These are phyloP conservation scores for Zoanthus solanderi DNA, from an alignment of 92 coral and sea anemone species.

Conservation along the genomic window DNA sequence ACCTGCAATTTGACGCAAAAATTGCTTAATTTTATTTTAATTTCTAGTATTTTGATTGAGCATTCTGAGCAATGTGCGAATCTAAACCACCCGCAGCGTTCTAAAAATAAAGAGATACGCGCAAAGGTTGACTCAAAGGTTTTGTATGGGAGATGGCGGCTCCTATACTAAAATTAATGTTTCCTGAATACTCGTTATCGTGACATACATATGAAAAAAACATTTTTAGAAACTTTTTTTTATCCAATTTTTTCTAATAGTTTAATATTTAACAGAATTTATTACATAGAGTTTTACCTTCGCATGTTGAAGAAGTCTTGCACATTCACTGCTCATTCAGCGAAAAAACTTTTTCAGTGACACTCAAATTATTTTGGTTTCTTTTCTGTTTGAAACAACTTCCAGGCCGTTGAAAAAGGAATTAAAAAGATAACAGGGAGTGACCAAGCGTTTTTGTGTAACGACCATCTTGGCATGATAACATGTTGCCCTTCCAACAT, in stretches of 20 bases:
- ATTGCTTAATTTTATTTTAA: background rate
- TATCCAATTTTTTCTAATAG: too few species aligned
- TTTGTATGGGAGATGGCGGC: conserved; percentile 30
- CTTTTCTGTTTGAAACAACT: background rate
- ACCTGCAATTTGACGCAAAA: background rate
- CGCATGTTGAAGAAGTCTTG: too few species aligned
- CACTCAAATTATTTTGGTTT: too few species aligned
- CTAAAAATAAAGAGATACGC: conserved; percentile 24
- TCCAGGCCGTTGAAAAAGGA: conserved; percentile 55
- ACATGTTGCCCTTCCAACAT: conserved; percentile 84
- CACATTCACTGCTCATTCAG: too few species aligned
- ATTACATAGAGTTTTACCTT: too few species aligned
- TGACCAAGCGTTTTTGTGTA: conserved; percentile 60
- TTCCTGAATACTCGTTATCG: too few species aligned
- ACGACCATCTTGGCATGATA: conserved; percentile 67
- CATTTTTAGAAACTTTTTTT: too few species aligned
- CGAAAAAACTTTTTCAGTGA: too few species aligned
- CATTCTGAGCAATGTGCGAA: conserved; percentile 33
- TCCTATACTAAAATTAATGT: background rate
- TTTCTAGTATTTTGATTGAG: background rate
- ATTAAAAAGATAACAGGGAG: conserved; percentile 56
- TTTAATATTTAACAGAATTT: too few species aligned
- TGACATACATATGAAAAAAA: too few species aligned
- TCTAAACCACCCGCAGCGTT: conserved; percentile 18
- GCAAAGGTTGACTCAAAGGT: conserved; percentile 26